A percentile compares a stretch with the other conserved stretches of the same genome.
Evolutionary conservation across 2,113 vertebrate genomes (phyloP).

Genomic region (Atrichornis clamosus): DNA sequence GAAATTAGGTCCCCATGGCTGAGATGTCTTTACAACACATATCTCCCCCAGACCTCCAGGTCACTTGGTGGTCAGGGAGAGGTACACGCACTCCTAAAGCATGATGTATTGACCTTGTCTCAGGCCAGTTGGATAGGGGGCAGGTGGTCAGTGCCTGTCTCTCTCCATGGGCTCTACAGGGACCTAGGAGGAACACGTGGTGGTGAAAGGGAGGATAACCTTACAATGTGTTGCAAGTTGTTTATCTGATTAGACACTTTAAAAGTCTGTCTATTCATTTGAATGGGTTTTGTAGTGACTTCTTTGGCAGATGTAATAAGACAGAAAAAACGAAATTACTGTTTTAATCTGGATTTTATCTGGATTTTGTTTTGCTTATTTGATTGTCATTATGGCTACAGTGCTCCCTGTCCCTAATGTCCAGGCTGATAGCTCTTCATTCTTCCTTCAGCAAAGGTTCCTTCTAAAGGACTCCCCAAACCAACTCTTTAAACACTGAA

Average conservation of each 20-base stretch:
- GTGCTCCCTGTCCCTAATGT: not conserved
- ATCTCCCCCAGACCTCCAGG: not conserved
- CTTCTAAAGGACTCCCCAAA: not conserved
- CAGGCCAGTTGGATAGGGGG: too few relatives aligned
- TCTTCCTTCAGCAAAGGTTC: not conserved
- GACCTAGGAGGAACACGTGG: not conserved
- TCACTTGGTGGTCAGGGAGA: not conserved
- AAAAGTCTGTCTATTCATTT: not conserved
- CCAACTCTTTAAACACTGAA: not conserved
- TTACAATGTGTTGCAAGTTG: not conserved
- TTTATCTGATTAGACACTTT: not conserved
- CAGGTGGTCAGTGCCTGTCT: too few relatives aligned
- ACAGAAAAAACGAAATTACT: not conserved
- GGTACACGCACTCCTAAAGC: not conserved
- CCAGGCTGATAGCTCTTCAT: not conserved
- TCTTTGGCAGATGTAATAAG: not conserved
- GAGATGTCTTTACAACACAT: not conserved
- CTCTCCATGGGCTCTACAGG: not conserved
- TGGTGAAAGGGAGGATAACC: not conserved
- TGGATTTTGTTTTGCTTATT: not conserved
- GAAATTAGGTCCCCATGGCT: not conserved
- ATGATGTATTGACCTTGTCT: not conserved
- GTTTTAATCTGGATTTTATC: not conserved
- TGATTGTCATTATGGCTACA: not conserved
- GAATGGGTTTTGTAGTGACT: not conserved